Evolutionary conservation across 2,888 invertebrate species (phyloP).

Genomic region (Agonopterix arenella): DNA sequence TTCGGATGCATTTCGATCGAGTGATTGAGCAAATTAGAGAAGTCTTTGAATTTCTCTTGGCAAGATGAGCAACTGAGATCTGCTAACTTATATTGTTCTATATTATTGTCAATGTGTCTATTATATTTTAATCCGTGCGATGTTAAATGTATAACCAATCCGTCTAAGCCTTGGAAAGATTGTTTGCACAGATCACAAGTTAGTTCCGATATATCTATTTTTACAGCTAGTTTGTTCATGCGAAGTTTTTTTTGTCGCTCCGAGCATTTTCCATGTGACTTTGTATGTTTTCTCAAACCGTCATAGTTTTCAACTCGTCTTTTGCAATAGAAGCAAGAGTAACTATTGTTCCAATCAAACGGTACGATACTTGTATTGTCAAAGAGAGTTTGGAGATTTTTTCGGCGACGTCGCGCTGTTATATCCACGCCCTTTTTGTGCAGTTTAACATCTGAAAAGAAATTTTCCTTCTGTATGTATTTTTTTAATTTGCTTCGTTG

Average conservation of each 20-base stretch:
- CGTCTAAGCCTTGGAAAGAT: conserved; percentile 1
- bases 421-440: conserved; percentile 17
- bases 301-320: conserved; percentile 18
- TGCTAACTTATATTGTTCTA: conserved; percentile 6
- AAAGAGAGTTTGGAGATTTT: conserved; percentile 32
- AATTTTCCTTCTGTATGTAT: conserved; percentile 23
- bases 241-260: background rate
- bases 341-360: conserved; percentile 35
- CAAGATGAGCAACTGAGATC: conserved; percentile 14
- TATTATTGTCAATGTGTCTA: background rate
- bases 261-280: conserved; percentile 22
- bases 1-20: conserved; percentile 1
- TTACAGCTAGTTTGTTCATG: conserved; percentile 11
- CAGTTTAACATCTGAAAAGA: conserved; percentile 34
- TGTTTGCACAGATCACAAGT: conserved; percentile 27
- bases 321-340: conserved; percentile 35
- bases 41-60: conserved; percentile 1
- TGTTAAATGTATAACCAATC: conserved; percentile 3
- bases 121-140: conserved; percentile 7
- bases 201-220: conserved; percentile 30
- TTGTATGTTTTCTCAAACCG: conserved; percentile 29
- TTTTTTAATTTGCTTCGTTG: conserved; percentile 5
- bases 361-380: conserved; percentile 34
- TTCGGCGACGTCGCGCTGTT: conserved; percentile 13
- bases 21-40: conserved; percentile 4